Conservation (phyloP, 2,797 vertebrate species). For the Ctenopoma kingsleyae region DNA sequence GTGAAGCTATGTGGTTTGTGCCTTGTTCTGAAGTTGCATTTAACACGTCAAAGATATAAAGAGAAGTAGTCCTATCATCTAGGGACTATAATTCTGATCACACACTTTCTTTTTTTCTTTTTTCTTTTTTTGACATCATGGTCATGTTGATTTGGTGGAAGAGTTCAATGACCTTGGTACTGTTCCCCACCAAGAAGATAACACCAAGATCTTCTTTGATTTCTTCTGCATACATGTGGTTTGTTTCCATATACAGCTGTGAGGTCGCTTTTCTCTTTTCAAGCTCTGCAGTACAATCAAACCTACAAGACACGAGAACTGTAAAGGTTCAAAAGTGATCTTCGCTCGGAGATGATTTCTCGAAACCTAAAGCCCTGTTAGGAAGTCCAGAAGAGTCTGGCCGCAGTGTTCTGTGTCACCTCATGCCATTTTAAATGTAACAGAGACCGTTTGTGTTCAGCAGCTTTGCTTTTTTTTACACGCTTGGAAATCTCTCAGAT, state of each 20-base stretch:
- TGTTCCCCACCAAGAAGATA: conserved; percentile 43
- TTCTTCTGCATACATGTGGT: conserved; percentile 33
- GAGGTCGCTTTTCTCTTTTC: conserved; percentile 43
- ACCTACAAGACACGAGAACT: conserved; percentile 33
- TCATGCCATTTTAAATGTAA: conserved; percentile 58
- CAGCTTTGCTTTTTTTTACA: conserved; percentile 59
- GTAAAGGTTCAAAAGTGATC: conserved; percentile 30
- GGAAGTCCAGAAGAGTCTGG: conserved; percentile 55
- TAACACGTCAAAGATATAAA: conserved; percentile 77
- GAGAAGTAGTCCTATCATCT: conserved; percentile 76
- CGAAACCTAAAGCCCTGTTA: conserved; percentile 32
- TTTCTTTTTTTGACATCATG: conserved; percentile 43
- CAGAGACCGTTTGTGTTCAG: conserved; percentile 45
- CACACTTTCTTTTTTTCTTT: conserved; percentile 35
- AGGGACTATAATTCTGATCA: conserved; percentile 67
- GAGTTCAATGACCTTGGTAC: conserved; percentile 48
- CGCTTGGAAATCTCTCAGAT: conserved; percentile 27
- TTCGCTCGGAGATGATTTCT: conserved; percentile 28
- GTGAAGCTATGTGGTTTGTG: conserved; percentile 85
- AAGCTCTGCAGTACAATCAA: conserved; percentile 60
- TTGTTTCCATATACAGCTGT: conserved; percentile 26
- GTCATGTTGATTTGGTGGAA: conserved; percentile 62
- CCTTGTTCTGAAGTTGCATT: conserved; percentile 87
- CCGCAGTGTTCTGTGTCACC: conserved; percentile 57
- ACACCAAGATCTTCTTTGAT: conserved; percentile 29